Conservation (phyloP, 1,140 invertebrate genomes). For the Drosophila kurseongensis region DNA sequence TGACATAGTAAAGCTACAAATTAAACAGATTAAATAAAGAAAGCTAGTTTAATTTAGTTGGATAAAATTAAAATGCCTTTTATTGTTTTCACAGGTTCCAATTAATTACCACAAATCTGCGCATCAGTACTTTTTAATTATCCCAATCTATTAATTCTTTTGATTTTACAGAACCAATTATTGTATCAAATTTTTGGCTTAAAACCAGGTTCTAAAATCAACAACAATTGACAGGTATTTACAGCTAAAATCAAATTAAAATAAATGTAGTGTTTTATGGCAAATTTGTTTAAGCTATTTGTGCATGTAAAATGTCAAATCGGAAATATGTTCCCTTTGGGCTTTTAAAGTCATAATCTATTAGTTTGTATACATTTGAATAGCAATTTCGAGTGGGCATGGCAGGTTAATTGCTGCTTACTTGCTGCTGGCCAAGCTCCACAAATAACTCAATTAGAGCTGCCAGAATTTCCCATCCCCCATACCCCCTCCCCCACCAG, state of each 20-base stretch:
- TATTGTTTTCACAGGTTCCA: not conserved
- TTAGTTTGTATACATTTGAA: not conserved
- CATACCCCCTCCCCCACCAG: not conserved
- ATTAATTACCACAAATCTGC: not conserved
- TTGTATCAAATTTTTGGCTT: not conserved
- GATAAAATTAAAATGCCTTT: too few species aligned
- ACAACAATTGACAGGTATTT: not conserved
- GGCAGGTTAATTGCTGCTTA: constrained; percentile 49
- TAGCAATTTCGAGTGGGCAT: not conserved
- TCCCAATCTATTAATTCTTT: not conserved
- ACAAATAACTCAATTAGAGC: constrained; percentile 78
- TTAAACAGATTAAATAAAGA: too few species aligned
- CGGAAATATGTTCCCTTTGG: too few species aligned
- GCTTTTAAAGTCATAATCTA: not conserved
- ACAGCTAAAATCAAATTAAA: not conserved
- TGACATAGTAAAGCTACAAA: too few species aligned
- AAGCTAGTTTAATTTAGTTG: too few species aligned
- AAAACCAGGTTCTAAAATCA: not conserved
- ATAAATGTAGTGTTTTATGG: too few species aligned
- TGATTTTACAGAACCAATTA: not conserved
- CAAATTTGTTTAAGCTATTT: too few species aligned
- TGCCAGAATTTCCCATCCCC: constrained; percentile 5
- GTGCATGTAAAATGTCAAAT: too few species aligned
- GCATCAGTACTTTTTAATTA: not conserved
- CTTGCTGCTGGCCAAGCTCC: constrained; percentile 49